phyloP scores from a whole-genome alignment of 2,113 vertebrate species.

The Actinemys pallida region DNA sequence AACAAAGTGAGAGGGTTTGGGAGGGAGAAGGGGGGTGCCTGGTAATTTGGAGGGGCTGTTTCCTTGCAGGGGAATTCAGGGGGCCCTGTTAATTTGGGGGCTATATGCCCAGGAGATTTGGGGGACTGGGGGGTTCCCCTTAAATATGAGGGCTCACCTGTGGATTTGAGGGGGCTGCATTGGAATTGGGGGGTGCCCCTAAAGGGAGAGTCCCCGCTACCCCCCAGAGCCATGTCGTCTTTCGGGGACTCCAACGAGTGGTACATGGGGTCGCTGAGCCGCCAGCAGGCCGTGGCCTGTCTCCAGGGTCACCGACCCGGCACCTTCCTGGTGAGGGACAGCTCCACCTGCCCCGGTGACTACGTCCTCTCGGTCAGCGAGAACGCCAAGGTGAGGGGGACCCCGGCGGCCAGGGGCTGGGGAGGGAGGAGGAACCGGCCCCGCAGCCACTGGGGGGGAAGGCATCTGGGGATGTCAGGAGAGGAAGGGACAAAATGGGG shows the following conservation, averaged over 20 bases:
- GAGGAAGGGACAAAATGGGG: not conserved
- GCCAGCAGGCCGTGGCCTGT: slow-evolving; percentile 10
- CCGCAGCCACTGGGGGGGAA: no score
- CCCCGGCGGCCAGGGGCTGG: not conserved
- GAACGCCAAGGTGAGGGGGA: slow-evolving; percentile 3
- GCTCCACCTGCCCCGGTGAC: slow-evolving; percentile 4
- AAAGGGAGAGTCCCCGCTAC: not conserved
- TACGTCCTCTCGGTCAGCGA: slow-evolving; percentile 7
- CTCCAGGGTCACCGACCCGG: slow-evolving; percentile 21
- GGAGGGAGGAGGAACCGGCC: no score
- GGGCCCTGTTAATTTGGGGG: not conserved
- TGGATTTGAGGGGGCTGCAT: not conserved
- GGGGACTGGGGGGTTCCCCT: not conserved
- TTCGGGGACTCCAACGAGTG: slow-evolving; percentile 25
- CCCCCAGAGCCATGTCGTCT: slow-evolving; percentile 10
- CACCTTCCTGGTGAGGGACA: slow-evolving; percentile 25
- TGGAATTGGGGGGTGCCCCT: not conserved
- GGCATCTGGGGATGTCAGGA: not conserved
- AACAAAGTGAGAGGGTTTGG: not conserved
- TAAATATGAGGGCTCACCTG: not conserved
- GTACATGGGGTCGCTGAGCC: slow-evolving; percentile 29
- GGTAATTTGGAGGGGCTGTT: not conserved
- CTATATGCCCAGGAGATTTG: not conserved
- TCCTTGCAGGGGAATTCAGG: not conserved
- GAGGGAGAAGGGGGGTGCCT: not conserved